A percentile compares a stretch with the other conserved stretches of the same genome.
phyloP scores from a whole-genome alignment of 1,140 invertebrate species.

The Cyphomyrmex costatus region DNA sequence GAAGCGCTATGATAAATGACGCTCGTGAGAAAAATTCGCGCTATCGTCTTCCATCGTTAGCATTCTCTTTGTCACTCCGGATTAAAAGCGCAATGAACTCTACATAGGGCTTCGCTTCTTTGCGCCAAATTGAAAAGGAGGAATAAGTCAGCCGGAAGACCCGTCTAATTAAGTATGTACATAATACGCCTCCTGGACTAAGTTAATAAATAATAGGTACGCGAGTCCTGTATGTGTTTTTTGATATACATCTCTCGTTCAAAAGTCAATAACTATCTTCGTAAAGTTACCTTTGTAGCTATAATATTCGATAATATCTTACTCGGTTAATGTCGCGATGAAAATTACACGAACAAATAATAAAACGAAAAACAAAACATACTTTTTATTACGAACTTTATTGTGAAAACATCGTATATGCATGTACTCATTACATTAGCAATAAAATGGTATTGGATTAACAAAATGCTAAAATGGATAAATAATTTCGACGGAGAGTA shows the following conservation, averaged over 20 bases:
- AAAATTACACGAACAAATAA: background rate
- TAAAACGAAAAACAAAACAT: background rate
- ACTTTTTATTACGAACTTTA: background rate
- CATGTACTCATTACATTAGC: background rate
- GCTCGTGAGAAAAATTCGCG: conserved; percentile 6
- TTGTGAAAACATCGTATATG: background rate
- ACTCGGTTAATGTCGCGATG: background rate
- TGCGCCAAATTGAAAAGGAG: conserved; percentile 26
- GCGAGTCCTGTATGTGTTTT: background rate
- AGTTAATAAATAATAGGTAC: conserved; percentile 42
- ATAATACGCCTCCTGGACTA: background rate
- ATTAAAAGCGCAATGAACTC: conserved; percentile 60
- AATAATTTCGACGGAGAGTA: background rate
- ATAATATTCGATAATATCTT: conserved; percentile 15
- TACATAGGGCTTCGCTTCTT: background rate
- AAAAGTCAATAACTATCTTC: conserved; percentile 15
- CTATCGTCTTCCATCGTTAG: conserved; percentile 54
- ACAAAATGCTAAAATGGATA: background rate
- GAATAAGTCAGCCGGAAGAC: conserved; percentile 18
- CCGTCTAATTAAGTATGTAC: conserved; percentile 44
- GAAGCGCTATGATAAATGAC: conserved; percentile 49
- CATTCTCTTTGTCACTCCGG: conserved; percentile 58
- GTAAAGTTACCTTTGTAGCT: background rate
- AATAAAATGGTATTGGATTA: background rate
- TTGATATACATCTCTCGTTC: conserved; percentile 18